These are phyloP conservation scores for Paratilapia polleni DNA, from an alignment of 2,113 vertebrate genomes.

Conservation along the genomic window DNA sequence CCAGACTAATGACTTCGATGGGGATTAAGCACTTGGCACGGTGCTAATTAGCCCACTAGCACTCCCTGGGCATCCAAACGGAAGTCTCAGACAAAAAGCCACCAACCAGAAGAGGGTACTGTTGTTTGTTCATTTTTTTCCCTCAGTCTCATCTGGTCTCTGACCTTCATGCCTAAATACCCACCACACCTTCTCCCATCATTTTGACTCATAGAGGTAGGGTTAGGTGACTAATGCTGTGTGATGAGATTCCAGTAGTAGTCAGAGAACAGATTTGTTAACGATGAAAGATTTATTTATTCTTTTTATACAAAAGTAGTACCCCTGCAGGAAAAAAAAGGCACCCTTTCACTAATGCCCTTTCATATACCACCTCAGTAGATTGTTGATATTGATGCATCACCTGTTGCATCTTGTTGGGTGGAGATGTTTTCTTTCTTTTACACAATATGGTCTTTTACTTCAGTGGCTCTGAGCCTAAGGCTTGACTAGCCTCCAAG, in stretches of 20 bases:
- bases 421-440: too few species aligned
- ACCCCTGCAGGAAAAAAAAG: too few species aligned
- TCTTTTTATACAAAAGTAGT: too few species aligned
- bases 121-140: neutral
- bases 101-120: conserved; percentile 2
- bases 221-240: too few species aligned
- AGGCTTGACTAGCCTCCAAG: too few species aligned
- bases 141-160: neutral
- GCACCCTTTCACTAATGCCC: too few species aligned
- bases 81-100: conserved; percentile 31
- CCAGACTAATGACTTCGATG: conserved; percentile 62
- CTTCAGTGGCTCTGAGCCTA: too few species aligned
- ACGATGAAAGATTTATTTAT: too few species aligned
- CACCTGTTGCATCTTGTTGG: too few species aligned
- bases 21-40: conserved; percentile 65
- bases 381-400: too few species aligned
- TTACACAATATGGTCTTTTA: too few species aligned
- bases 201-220: neutral
- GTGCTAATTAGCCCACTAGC: conserved; percentile 62
- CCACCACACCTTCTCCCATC: neutral
- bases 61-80: conserved; percentile 45
- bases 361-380: too few species aligned
- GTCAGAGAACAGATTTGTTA: neutral
- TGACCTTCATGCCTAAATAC: neutral
- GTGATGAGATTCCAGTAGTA: neutral